Evolutionary conservation across 1,140 invertebrate species (phyloP).

Genomic region (Camponotus floridanus): DNA sequence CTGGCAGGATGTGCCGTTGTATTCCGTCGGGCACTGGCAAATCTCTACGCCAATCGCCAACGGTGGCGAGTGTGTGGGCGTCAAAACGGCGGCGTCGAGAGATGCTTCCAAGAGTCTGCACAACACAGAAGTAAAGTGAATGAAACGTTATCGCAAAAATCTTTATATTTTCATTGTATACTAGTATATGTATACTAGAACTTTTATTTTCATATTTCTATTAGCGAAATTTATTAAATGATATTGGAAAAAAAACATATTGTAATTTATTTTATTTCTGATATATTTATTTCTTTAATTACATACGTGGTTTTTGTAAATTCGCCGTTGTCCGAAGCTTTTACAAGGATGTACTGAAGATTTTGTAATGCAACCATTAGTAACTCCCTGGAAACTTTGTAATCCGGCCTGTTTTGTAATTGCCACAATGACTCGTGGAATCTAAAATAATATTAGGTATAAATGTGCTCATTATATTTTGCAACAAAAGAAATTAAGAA

Average conservation of each 20-base stretch:
- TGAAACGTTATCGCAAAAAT: neutral
- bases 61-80: slow-evolving; percentile 88
- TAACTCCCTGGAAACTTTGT: slow-evolving; percentile 90
- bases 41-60: slow-evolving; percentile 95
- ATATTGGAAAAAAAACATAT: neutral
- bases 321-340: slow-evolving; percentile 91
- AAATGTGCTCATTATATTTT: neutral
- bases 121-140: slow-evolving; percentile 78
- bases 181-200: neutral
- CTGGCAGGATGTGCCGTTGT: slow-evolving; percentile 94
- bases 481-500: no score
- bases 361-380: slow-evolving; percentile 97
- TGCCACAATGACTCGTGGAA: slow-evolving; percentile 90
- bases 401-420: slow-evolving; percentile 88
- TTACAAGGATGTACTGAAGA: slow-evolving; percentile 92
- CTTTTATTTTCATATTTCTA: neutral
- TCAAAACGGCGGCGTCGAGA: slow-evolving; percentile 92
- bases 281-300: slow-evolving; percentile 45
- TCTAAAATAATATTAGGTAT: slow-evolving; percentile 73
- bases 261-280: slow-evolving; percentile 9
- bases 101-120: slow-evolving; percentile 92
- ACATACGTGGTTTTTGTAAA: slow-evolving; percentile 88
- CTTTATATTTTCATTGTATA: neutral
- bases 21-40: slow-evolving; percentile 94
- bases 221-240: neutral